phyloP scores from a whole-genome alignment of 2,888 invertebrate genomes.

The Drosophila aldrichi region DNA sequence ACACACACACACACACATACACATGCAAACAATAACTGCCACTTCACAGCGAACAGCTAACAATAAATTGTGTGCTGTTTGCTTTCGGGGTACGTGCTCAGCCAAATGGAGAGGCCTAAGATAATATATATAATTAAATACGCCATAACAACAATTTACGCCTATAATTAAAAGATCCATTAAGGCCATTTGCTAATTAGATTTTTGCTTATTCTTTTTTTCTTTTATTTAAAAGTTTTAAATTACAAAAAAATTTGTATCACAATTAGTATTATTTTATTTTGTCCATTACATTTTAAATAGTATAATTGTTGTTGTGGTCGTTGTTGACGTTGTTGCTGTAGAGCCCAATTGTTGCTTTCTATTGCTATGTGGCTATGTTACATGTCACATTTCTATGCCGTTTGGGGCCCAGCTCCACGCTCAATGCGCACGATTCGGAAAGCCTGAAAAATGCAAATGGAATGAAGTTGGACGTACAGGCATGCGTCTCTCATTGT shows the following conservation, averaged over 20 bases:
- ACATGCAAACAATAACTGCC: not conserved
- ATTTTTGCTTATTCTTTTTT: slow-evolving; percentile 32
- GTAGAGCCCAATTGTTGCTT: slow-evolving; percentile 34
- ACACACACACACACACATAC: not conserved
- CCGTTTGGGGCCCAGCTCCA: slow-evolving; percentile 15
- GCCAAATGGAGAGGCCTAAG: not conserved
- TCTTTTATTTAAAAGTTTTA: slow-evolving; percentile 70
- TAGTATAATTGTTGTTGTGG: slow-evolving; percentile 53
- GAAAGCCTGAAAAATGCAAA: slow-evolving; percentile 42
- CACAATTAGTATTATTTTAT: slow-evolving; percentile 77
- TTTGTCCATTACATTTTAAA: slow-evolving; percentile 62
- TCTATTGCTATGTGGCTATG: slow-evolving; percentile 25
- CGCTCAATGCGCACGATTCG: slow-evolving; percentile 45
- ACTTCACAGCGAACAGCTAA: not conserved
- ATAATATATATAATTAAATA: slow-evolving; percentile 2
- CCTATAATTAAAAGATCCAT: not conserved
- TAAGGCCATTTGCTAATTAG: not conserved
- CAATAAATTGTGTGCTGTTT: slow-evolving; percentile 7
- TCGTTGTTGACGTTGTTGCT: slow-evolving; percentile 38
- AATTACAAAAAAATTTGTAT: slow-evolving; percentile 77
- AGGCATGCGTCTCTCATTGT: not conserved
- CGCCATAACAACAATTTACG: not conserved
- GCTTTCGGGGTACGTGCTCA: slow-evolving; percentile 9
- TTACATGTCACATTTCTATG: slow-evolving; percentile 45
- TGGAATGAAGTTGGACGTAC: not conserved